These are phyloP conservation scores for Alethe diademata DNA, from an alignment of 2,113 vertebrate genomes.

Conservation along the genomic window DNA sequence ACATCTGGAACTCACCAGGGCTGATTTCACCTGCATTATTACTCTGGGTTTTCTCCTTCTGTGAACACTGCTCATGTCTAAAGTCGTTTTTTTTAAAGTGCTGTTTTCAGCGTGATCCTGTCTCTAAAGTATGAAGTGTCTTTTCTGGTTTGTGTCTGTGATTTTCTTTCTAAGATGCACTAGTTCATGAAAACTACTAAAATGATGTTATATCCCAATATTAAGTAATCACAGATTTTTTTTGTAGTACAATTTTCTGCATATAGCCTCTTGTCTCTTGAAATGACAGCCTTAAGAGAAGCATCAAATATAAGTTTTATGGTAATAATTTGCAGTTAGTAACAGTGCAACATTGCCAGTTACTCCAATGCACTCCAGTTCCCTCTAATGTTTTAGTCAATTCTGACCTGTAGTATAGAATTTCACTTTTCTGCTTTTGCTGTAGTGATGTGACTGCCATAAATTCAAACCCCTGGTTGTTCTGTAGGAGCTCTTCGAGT, in stretches of 20 bases:
- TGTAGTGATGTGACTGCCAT: not conserved
- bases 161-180: not conserved
- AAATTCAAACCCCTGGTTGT: not conserved
- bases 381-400: not conserved
- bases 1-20: too few species aligned
- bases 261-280: not conserved
- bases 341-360: not conserved
- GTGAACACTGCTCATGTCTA: fast-evolving
- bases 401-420: not conserved
- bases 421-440: not conserved
- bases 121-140: not conserved
- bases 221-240: not conserved
- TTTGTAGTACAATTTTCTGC: fast-evolving
- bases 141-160: not conserved
- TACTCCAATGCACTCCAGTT: not conserved
- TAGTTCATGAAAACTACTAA: not conserved
- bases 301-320: fast-evolving
- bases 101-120: not conserved
- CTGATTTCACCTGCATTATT: not conserved
- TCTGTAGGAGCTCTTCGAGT: constrained; percentile 74
- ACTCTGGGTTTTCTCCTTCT: not conserved
- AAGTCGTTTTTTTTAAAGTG: fast-evolving
- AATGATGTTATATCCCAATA: fast-evolving
- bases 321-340: not conserved
- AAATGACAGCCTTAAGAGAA: not conserved